Evolutionary conservation across 2,797 vertebrate genomes (phyloP).

Genomic region (Gallirallus australis): DNA sequence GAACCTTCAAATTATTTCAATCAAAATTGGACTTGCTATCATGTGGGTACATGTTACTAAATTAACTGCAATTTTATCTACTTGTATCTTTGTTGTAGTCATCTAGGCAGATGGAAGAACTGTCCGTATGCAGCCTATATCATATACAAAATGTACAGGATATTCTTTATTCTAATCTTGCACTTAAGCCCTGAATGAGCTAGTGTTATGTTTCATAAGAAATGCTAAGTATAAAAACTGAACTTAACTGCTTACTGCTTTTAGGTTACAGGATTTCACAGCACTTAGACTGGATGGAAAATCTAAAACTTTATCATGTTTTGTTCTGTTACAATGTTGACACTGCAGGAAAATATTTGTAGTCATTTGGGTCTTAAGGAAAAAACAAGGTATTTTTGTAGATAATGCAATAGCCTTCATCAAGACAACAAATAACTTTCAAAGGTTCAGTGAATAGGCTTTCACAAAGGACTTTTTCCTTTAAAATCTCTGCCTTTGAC

Average conservation of each 20-base stretch:
- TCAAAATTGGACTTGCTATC: slow-evolving; percentile 65
- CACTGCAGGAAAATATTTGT: neutral
- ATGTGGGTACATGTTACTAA: slow-evolving; percentile 65
- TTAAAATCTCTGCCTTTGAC: neutral
- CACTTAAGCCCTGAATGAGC: slow-evolving; percentile 20
- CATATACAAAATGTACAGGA: slow-evolving; percentile 12
- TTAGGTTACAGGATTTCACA: neutral
- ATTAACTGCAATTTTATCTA: slow-evolving; percentile 61
- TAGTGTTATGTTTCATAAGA: neutral
- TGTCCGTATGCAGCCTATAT: slow-evolving; percentile 61
- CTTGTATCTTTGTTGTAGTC: slow-evolving; percentile 49
- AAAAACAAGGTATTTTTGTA: neutral
- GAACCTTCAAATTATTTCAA: slow-evolving; percentile 64
- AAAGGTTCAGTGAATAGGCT: neutral
- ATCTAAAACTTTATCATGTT: neutral
- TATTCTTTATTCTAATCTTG: slow-evolving; percentile 31
- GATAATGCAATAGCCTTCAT: neutral
- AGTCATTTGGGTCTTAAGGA: neutral
- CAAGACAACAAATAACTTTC: neutral
- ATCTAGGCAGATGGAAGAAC: slow-evolving; percentile 65
- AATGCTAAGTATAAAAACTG: neutral
- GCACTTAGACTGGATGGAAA: neutral
- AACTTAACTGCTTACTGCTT: neutral
- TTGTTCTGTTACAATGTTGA: neutral
- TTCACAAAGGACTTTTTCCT: neutral